These are phyloP conservation scores for Acronicta aceris DNA, from an alignment of 2,888 invertebrate genomes.

Conservation along the genomic window DNA sequence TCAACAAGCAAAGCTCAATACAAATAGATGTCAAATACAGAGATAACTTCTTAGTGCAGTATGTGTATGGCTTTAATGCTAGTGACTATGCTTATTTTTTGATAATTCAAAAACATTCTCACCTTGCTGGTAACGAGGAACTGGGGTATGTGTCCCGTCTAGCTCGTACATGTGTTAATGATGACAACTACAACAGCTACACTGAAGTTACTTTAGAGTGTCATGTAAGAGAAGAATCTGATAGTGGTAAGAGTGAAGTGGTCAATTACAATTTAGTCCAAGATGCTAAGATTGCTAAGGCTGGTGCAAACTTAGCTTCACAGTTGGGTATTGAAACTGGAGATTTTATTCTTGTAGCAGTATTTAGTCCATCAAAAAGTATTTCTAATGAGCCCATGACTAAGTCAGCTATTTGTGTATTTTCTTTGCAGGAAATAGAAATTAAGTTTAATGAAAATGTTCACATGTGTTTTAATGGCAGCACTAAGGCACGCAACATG, in stretches of 20 bases:
- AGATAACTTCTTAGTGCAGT: constrained; percentile 98
- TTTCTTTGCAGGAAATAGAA: constrained; percentile 96
- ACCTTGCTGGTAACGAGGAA: constrained; percentile 96
- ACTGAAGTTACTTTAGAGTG: constrained; percentile 98
- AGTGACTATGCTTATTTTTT: constrained; percentile 98
- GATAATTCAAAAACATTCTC: constrained; percentile 97
- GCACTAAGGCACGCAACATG: constrained; percentile 97
- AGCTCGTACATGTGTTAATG: constrained; percentile 97
- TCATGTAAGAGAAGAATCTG: constrained; percentile 90
- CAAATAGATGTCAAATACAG: constrained; percentile 97
- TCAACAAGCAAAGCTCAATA: constrained; percentile 95
- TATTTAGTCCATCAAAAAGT: constrained; percentile 96
- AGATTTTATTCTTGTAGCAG: constrained; percentile 95
- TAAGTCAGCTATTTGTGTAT: constrained; percentile 97
- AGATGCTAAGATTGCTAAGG: constrained; percentile 96
- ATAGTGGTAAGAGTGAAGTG: constrained; percentile 84
- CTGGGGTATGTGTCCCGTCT: constrained; percentile 96
- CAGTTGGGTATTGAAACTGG: constrained; percentile 94
- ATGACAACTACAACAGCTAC: constrained; percentile 98
- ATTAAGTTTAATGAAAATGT: constrained; percentile 98
- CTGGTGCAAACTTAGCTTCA: constrained; percentile 95
- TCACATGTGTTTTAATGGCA: constrained; percentile 98
- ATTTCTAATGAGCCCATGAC: constrained; percentile 95
- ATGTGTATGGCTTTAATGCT: constrained; percentile 98
- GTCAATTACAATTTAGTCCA: constrained; percentile 96